These are phyloP conservation scores for Spheniscus humboldti DNA, from an alignment of 2,797 vertebrate species.

Conservation along the genomic window DNA sequence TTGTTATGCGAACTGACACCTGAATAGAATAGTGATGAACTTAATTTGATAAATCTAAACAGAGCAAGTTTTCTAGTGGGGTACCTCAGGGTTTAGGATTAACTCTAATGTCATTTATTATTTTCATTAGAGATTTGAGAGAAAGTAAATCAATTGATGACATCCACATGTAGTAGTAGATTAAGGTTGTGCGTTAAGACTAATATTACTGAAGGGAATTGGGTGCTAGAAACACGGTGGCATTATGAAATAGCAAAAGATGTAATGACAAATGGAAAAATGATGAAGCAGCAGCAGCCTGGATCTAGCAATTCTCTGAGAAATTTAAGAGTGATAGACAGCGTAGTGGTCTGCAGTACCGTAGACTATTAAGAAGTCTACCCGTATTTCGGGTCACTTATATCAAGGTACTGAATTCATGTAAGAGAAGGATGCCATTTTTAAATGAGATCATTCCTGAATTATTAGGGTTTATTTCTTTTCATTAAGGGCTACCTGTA, in stretches of 20 bases:
- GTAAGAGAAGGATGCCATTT: background rate
- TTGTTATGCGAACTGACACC: background rate
- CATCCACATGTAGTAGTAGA: background rate
- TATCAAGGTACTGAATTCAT: background rate
- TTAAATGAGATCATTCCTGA: background rate
- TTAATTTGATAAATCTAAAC: background rate
- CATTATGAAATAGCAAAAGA: background rate
- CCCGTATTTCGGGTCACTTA: background rate
- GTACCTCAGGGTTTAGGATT: background rate
- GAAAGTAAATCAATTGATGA: background rate
- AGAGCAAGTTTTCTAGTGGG: background rate
- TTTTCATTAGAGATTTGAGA: background rate
- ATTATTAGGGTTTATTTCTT: background rate
- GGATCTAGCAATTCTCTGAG: background rate
- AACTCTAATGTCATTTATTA: background rate
- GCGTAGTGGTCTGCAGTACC: background rate
- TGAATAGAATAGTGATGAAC: background rate
- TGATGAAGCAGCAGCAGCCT: background rate
- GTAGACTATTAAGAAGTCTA: background rate
- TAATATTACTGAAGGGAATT: background rate
- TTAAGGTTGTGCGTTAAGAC: background rate
- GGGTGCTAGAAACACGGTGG: background rate
- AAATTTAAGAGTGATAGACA: background rate
- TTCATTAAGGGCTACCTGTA: background rate
- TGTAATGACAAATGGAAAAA: background rate